Conservation (phyloP, 2,888 invertebrate species). For the Papilio protenor region DNA sequence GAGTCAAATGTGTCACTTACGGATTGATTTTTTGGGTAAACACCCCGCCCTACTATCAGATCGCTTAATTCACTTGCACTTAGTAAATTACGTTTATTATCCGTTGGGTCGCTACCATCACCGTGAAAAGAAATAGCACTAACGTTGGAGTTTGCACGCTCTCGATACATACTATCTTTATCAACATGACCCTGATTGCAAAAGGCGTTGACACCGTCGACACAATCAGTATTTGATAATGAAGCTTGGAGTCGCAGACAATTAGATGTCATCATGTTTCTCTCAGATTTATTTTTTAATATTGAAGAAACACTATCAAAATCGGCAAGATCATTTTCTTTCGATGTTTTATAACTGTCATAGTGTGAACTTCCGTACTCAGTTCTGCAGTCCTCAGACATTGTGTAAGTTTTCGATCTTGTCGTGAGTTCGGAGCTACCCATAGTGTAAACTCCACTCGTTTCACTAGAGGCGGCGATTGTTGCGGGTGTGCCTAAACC, state of each 20-base stretch:
- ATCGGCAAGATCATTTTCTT: constrained; percentile 80
- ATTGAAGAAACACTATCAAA: constrained; percentile 81
- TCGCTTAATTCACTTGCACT: constrained; percentile 94
- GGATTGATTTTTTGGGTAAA: constrained; percentile 89
- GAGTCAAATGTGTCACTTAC: constrained; percentile 94
- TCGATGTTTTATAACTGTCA: constrained; percentile 82
- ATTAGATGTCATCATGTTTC: constrained; percentile 62
- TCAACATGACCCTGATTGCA: constrained; percentile 73
- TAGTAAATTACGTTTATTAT: constrained; percentile 89
- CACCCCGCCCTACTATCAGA: constrained; percentile 91
- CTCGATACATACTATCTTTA: constrained; percentile 82
- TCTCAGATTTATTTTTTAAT: constrained; percentile 80
- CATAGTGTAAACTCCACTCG: constrained; percentile 93
- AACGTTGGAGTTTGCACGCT: constrained; percentile 90
- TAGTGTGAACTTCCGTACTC: constrained; percentile 83
- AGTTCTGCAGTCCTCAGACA: constrained; percentile 74
- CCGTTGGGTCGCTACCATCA: constrained; percentile 95
- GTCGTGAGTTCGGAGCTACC: constrained; percentile 87
- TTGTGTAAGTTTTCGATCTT: constrained; percentile 84
- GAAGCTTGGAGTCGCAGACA: constrained; percentile 60
- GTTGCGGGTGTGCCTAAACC: constrained; percentile 82
- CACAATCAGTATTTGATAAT: constrained; percentile 78
- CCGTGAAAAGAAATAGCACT: constrained; percentile 93
- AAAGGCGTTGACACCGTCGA: constrained; percentile 73
- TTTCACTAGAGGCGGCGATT: constrained; percentile 90